Evolutionary conservation across 2,113 vertebrate species (phyloP), one percentile per base, ranked within the genome.

Genomic region (Aegithalos caudatus): DNA sequence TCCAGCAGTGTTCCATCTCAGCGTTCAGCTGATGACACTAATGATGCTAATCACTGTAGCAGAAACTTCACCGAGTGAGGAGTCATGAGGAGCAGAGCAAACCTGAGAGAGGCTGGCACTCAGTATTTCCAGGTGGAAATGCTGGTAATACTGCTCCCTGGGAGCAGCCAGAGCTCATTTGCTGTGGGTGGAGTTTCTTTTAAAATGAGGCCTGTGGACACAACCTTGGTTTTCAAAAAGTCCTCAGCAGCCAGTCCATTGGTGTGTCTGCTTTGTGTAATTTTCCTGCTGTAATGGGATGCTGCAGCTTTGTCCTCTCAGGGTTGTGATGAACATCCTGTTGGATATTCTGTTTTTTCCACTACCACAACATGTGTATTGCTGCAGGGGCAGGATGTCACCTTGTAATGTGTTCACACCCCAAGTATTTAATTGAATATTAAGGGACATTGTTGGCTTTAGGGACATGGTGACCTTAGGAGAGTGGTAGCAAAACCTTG

Each of bases 1-100:
- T 91, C 94, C 79, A 94, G 85, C 95, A 35, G 2, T 54, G 72
- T 90, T 96, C 87, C 65, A 20, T 81, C 81, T 95, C 82, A 79
- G 81, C 1, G 0, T 94, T 95, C 12, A 6, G 71, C 90, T 90
- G 67, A 82, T 92, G 88, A 93, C 87, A 65, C 77, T 97, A 86
- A 81, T 69, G 88, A 82, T 90, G 77, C 73, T 96, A 78, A 95
- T 95, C 81, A 86, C 57, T 50, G 72, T 87, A 83, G 58, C 92
- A 88, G 79, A 87, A 94, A 81, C 85, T 94, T 90, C 62, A 86
- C 77, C 6, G 53, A 67, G 40, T 65, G 50, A 93, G 69, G 79
- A 91, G 44, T 79, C 35, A 45, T 15, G 51, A 96, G 57, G 57
- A 91, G 50, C 37, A 69, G 53, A 88, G 33, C 27, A 91, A 86